Conservation (phyloP, 1,140 invertebrate genomes). For the Plodia interpunctella region DNA sequence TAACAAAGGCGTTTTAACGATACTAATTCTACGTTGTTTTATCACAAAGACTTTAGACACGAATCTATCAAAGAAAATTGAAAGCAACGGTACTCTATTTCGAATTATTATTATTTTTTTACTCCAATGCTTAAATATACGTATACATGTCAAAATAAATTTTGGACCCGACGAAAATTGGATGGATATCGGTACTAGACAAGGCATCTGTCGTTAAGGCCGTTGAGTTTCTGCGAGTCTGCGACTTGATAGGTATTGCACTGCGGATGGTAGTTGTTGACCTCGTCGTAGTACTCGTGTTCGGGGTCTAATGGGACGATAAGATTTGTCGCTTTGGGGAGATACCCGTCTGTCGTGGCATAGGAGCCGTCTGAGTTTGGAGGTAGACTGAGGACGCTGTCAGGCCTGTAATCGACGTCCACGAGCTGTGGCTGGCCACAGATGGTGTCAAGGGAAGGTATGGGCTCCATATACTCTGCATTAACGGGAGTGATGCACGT, state of each 20-base stretch:
- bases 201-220: conserved; percentile 73
- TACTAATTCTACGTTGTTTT: conserved; percentile 19
- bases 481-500: conserved; percentile 58
- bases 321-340: conserved; percentile 63
- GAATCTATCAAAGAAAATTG: conserved; percentile 14
- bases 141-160: conserved; percentile 62
- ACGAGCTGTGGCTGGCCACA: conserved; percentile 53
- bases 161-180: conserved; percentile 57
- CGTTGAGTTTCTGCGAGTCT: conserved; percentile 63
- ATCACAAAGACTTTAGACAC: conserved; percentile 15
- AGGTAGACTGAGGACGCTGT: conserved; percentile 66
- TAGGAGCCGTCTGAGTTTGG: conserved; percentile 48
- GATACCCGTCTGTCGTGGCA: conserved; percentile 60
- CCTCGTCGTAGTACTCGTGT: conserved; percentile 66
- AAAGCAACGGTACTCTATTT: conserved; percentile 47
- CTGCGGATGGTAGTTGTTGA: conserved; percentile 61
- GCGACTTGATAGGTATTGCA: conserved; percentile 63
- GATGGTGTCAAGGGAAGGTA: conserved; percentile 55
- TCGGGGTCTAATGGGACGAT: conserved; percentile 61
- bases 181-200: conserved; percentile 47
- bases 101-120: conserved; percentile 40
- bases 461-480: conserved; percentile 60
- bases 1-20: conserved; percentile 21
- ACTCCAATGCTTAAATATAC: conserved; percentile 51
- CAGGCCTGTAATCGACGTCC: conserved; percentile 60